Evolutionary conservation across 2,888 invertebrate genomes (phyloP), one percentile per base, ranked within the genome.

Genomic region (Salpingus planirostris): DNA sequence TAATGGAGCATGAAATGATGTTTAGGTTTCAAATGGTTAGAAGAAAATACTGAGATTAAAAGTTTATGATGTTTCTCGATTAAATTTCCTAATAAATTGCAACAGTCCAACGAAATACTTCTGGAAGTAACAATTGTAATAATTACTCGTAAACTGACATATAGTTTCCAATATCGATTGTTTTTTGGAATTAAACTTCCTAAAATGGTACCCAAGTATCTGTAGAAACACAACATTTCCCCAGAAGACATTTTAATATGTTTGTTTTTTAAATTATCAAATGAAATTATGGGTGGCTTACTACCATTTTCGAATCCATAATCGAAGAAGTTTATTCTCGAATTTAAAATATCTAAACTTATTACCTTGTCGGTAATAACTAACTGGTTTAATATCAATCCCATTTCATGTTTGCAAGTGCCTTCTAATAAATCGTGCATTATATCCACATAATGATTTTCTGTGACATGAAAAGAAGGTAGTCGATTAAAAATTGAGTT

Each of bases 341-440:
- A 29, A 35, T 43, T 45, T 8, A 41, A 30, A 15, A 10, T 27
- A 12, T 40, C 33, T 5, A 47, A 15, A 21, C 32, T 22, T 32
- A 43, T 38, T 14, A 32, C 22, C 23, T 37, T 44, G 26, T 34
- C 6, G 18, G 6, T 8, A 18, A 7, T 6, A 7, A 18, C 8
- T 6, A 7, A 18, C 6, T 18, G 8, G 8, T 46, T 25, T 13
- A 47, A 26, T 10, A 44, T n/a, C 11, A 36, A 15, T 12, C 15
- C 13, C n/a, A 44, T 13, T 15, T 42, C 47, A 34, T 33, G 43
- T 21, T 34, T 21, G 18, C 33, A 33, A 15, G 47, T 35, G 10
- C 49, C 47, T 37, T 47, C 43, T 25, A 46, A 44, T 11, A 50
- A 27, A 24, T 50, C 49, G 38, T 48, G 49, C 26, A 40, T 31